Percentiles rank a stretch among this genome's conserved stretches.
Evolutionary conservation across 2,113 vertebrate genomes (phyloP).

Genomic region (Pelvicachromis taeniatus): DNA sequence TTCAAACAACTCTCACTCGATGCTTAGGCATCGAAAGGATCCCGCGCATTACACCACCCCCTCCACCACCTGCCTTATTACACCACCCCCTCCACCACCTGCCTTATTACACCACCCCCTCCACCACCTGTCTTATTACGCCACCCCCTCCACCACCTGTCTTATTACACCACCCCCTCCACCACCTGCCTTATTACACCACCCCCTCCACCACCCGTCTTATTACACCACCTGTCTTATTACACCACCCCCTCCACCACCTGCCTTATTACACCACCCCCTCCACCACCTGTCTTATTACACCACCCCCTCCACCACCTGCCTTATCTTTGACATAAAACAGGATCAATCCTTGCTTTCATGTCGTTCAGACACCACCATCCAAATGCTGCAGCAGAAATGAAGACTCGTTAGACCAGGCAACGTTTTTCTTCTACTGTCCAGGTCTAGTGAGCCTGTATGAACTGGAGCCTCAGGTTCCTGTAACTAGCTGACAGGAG

Average conservation of each 20-base stretch:
- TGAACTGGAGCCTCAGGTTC: not conserved
- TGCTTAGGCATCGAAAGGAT: not conserved
- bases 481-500: not conserved
- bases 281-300: too few species aligned
- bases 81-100: too few species aligned
- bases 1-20: not conserved
- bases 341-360: not conserved
- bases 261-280: not conserved
- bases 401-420: not conserved
- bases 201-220: too few species aligned
- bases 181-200: not conserved
- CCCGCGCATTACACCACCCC: not conserved
- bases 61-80: not conserved
- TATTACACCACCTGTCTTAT: too few species aligned
- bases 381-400: not conserved
- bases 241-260: not conserved
- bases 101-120: too few species aligned
- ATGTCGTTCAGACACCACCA: not conserved
- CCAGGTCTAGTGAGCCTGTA: not conserved
- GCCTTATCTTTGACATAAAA: not conserved
- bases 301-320: not conserved
- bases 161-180: too few species aligned
- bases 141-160: not conserved
- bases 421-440: not conserved
- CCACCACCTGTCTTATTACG: not conserved